Percentiles rank a stretch among this genome's conserved stretches.
Conservation (phyloP, 2,113 vertebrate species). For the Rallus limicola region DNA sequence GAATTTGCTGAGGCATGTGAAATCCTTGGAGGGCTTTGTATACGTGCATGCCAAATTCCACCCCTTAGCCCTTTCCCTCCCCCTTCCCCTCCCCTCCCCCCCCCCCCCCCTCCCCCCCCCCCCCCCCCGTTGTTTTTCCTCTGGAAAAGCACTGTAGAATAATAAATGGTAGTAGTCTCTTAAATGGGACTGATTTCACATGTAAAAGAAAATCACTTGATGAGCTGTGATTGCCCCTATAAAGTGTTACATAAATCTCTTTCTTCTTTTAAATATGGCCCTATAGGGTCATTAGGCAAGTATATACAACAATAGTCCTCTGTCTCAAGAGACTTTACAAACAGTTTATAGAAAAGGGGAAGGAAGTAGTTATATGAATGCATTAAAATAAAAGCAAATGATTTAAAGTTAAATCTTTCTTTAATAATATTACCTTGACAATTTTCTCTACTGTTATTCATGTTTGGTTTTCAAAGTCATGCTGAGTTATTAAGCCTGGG, state of each 20-base stretch:
- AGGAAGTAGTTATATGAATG: slow-evolving; percentile 24
- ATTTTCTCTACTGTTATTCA: slow-evolving; percentile 8
- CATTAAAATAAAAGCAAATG: slow-evolving; percentile 31
- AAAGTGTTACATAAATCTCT: slow-evolving; percentile 45
- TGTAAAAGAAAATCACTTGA: slow-evolving; percentile 29
- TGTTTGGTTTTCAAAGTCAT: background rate
- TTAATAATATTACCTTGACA: background rate
- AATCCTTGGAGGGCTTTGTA: background rate
- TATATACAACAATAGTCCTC: background rate
- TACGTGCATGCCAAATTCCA: background rate
- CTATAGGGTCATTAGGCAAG: background rate
- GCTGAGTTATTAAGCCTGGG: background rate
- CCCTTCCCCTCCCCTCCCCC: no score
- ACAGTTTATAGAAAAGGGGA: slow-evolving; percentile 24
- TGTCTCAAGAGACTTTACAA: slow-evolving; percentile 48
- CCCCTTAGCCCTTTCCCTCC: no score
- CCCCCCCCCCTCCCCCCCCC: no score
- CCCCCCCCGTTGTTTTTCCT: background rate
- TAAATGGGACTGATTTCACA: background rate
- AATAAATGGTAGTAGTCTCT: background rate
- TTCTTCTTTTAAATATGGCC: background rate
- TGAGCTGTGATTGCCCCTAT: slow-evolving; percentile 4
- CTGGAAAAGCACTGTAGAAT: background rate
- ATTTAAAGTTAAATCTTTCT: slow-evolving; percentile 35
- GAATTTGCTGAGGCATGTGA: background rate